These are phyloP conservation scores for Hippoglossus hippoglossus DNA, from an alignment of 2,797 vertebrate genomes.

Conservation along the genomic window DNA sequence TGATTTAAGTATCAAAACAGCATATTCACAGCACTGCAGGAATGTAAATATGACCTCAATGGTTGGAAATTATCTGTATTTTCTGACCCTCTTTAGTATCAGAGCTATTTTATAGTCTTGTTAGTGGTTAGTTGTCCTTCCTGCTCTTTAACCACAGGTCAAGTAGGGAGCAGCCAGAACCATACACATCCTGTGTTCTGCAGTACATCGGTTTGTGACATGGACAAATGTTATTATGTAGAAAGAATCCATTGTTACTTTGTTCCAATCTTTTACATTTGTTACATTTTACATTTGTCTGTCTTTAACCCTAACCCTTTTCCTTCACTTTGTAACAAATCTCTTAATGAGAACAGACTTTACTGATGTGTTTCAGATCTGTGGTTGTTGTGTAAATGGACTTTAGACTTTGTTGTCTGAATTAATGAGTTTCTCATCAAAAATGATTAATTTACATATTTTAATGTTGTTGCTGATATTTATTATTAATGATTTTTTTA, in stretches of 20 bases:
- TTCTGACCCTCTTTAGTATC: slow-evolving; percentile 17
- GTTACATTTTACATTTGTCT: too few relatives aligned
- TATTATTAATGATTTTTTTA: too few relatives aligned
- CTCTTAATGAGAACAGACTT: not conserved
- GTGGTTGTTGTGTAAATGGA: not conserved
- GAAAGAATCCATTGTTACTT: not conserved
- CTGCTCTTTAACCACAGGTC: slow-evolving; percentile 32
- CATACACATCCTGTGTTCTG: slow-evolving; percentile 28
- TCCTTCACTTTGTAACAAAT: not conserved
- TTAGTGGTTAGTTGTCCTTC: slow-evolving; percentile 25
- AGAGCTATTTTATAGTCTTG: slow-evolving; percentile 29
- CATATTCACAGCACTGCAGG: slow-evolving; percentile 5
- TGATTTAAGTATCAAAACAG: not conserved
- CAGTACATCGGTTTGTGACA: slow-evolving; percentile 17
- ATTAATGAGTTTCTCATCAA: too few relatives aligned
- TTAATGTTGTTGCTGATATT: too few relatives aligned
- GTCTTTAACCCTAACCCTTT: not conserved
- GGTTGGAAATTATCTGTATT: slow-evolving; percentile 1
- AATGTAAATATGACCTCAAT: slow-evolving; percentile 11
- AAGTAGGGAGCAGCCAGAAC: slow-evolving; percentile 19
- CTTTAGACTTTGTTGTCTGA: too few relatives aligned
- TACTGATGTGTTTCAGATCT: not conserved
- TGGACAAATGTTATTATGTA: slow-evolving; percentile 5
- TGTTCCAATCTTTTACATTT: not conserved
- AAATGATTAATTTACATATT: too few relatives aligned